phyloP scores from a whole-genome alignment of 1,140 invertebrate genomes.

The Hetaerina americana region DNA sequence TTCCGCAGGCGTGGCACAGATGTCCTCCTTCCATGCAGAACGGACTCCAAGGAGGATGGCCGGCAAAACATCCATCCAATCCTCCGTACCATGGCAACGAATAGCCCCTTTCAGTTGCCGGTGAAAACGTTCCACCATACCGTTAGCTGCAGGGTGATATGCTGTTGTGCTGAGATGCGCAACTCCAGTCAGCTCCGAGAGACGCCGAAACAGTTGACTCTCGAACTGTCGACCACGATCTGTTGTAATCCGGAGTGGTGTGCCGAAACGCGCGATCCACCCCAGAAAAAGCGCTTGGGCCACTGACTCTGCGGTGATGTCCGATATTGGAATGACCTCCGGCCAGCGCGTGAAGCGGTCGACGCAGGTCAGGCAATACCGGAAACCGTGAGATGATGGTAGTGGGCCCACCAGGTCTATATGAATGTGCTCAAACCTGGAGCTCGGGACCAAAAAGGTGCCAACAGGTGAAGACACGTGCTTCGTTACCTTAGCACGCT shows the following conservation, averaged over 20 bases:
- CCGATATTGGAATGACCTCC: constrained; percentile 20
- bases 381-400: constrained; percentile 14
- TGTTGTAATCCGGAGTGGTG: constrained; percentile 6
- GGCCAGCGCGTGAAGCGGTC: constrained; percentile 25
- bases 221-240: constrained; percentile 21
- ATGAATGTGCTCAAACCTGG: constrained; percentile 20
- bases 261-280: constrained; percentile 27
- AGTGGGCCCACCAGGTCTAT: constrained; percentile 25
- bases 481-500: constrained; percentile 20
- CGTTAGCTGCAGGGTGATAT: constrained; percentile 27
- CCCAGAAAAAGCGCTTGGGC: constrained; percentile 18
- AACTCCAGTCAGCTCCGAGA: constrained; percentile 18
- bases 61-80: constrained; percentile 13
- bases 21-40: constrained; percentile 15
- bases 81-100: constrained; percentile 8
- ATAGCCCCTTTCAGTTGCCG: constrained; percentile 25
- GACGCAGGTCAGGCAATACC: constrained; percentile 22
- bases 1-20: constrained; percentile 18
- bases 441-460: constrained; percentile 16
- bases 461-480: constrained; percentile 15
- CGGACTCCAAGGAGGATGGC: constrained; percentile 19
- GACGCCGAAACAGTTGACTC: constrained; percentile 13
- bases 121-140: constrained; percentile 29
- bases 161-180: constrained; percentile 20
- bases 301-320: constrained; percentile 23